These are phyloP conservation scores for Menidia menidia DNA, from an alignment of 2,797 vertebrate genomes.

Conservation along the genomic window DNA sequence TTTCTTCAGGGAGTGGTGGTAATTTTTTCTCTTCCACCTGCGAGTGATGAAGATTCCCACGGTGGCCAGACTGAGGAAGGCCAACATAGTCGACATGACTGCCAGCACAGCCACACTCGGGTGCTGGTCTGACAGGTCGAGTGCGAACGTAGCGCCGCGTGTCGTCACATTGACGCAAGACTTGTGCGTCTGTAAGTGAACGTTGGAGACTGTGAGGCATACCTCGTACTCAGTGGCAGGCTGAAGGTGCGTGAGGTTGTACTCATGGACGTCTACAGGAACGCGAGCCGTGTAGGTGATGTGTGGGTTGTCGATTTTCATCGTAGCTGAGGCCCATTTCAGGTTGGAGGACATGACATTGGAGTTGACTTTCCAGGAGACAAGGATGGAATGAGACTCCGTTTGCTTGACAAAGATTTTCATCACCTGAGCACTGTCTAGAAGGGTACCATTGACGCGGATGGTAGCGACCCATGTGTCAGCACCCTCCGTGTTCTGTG, in stretches of 20 bases:
- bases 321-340: conserved; percentile 97
- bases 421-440: conserved; percentile 92
- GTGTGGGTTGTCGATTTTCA: conserved; percentile 98
- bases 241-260: conserved; percentile 96
- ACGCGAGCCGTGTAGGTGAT: conserved; percentile 98
- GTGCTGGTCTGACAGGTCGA: conserved; percentile 91
- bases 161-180: conserved; percentile 98
- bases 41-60: conserved; percentile 90
- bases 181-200: conserved; percentile 94
- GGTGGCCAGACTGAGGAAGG: conserved; percentile 91
- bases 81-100: conserved; percentile 93
- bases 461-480: conserved; percentile 92
- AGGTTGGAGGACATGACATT: conserved; percentile 95
- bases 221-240: conserved; percentile 96
- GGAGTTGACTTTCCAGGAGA: conserved; percentile 97
- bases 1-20: conserved; percentile 97
- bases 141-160: conserved; percentile 87
- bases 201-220: conserved; percentile 93
- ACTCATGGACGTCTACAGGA: conserved; percentile 96
- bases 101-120: conserved; percentile 92
- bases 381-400: conserved; percentile 93
- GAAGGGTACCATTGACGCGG: conserved; percentile 92
- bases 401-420: conserved; percentile 96
- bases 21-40: conserved; percentile 96
- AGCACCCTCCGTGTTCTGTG: conserved; percentile 93